These are phyloP conservation scores for Apteryx mantelli DNA, from an alignment of 2,113 vertebrate genomes.

Conservation along the genomic window DNA sequence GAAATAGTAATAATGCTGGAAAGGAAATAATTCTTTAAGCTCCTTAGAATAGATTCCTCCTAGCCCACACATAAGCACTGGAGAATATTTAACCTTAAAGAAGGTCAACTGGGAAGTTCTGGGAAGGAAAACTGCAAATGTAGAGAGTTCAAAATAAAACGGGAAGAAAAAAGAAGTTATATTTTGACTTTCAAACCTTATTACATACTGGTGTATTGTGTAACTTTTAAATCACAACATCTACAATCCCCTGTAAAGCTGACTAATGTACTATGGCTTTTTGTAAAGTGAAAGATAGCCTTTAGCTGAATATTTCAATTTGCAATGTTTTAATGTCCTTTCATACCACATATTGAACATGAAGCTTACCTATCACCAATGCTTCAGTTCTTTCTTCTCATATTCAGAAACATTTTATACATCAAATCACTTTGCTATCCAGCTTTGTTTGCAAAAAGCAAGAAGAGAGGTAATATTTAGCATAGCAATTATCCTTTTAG, in stretches of 20 bases:
- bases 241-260: background rate
- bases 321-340: background rate
- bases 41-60: background rate
- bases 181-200: background rate
- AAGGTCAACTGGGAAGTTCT: background rate
- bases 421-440: background rate
- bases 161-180: background rate
- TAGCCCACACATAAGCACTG: background rate
- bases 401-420: background rate
- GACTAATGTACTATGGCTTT: background rate
- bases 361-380: background rate
- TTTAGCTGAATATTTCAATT: background rate
- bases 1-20: background rate
- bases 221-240: background rate
- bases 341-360: background rate
- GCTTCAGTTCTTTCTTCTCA: background rate
- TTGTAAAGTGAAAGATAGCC: background rate
- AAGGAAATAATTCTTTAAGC: background rate
- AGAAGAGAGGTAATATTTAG: background rate
- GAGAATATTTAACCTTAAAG: background rate
- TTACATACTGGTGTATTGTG: background rate
- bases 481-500: slow-evolving; percentile 9
- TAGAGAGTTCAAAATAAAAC: background rate
- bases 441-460: background rate
- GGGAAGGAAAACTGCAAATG: background rate